These are phyloP conservation scores for Heliconius nattereri DNA, from an alignment of 1,140 invertebrate species.

Conservation along the genomic window DNA sequence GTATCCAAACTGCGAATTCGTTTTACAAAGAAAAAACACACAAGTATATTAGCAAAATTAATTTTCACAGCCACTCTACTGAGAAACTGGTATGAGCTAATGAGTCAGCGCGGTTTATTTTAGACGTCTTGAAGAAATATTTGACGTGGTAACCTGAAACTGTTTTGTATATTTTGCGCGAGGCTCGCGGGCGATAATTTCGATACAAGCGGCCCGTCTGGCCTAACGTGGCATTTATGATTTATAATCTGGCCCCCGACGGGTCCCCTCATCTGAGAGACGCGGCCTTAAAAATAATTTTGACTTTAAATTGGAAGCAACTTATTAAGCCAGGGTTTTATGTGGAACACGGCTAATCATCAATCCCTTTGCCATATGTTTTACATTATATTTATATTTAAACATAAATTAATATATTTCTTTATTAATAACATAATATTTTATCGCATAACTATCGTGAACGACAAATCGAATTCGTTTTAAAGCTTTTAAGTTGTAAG, in stretches of 20 bases:
- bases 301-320: conserved; percentile 74
- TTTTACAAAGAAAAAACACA: background rate
- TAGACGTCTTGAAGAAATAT: conserved; percentile 64
- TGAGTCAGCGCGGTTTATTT: conserved; percentile 68
- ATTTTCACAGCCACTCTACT: conserved; percentile 22
- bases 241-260: conserved; percentile 76
- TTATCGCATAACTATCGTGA: background rate
- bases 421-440: background rate
- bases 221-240: conserved; percentile 76
- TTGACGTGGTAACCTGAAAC: conserved; percentile 73
- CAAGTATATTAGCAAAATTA: conserved; percentile 11
- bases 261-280: conserved; percentile 68
- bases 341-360: conserved; percentile 50
- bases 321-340: conserved; percentile 67
- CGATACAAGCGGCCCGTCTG: conserved; percentile 63
- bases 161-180: conserved; percentile 75
- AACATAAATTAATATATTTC: background rate
- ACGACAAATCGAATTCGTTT: conserved; percentile 7
- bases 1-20: background rate
- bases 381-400: background rate
- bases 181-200: conserved; percentile 73
- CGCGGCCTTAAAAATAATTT: conserved; percentile 73
- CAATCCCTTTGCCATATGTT: background rate
- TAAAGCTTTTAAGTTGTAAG: conserved; percentile 4
- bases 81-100: conserved; percentile 47